Evolutionary conservation across 2,888 invertebrate genomes (phyloP).

Genomic region (Quadroppia sp.): DNA sequence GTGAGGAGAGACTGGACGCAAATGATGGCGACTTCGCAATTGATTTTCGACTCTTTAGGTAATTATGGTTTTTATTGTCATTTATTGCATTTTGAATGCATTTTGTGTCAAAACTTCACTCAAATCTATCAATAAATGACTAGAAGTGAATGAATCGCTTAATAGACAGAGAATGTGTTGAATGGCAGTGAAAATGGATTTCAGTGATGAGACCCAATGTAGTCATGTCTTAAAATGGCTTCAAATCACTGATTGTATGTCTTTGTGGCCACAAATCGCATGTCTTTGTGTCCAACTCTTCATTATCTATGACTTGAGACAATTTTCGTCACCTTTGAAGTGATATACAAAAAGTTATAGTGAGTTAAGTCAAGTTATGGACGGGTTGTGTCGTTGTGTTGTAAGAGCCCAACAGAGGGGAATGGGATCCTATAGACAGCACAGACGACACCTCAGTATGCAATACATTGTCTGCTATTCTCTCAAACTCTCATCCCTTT

Average conservation of each 20-base stretch:
- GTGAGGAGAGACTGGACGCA: background rate
- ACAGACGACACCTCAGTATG: background rate
- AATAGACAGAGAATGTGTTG: background rate
- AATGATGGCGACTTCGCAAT: background rate
- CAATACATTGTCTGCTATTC: background rate
- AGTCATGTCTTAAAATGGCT: background rate
- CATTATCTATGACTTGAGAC: no score
- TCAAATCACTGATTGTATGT: background rate
- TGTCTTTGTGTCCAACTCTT: no score
- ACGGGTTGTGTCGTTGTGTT: background rate
- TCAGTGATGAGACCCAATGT: background rate
- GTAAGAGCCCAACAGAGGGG: background rate
- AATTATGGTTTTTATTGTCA: background rate
- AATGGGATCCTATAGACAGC: background rate
- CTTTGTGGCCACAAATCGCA: background rate
- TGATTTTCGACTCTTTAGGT: constrained; percentile 14
- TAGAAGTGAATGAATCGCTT: background rate
- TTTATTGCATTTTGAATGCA: background rate
- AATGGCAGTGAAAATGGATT: background rate
- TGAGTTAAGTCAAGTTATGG: background rate
- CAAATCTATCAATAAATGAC: background rate
- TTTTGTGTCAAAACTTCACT: background rate
- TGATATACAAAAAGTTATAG: background rate
- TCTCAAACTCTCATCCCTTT: constrained; percentile 7
- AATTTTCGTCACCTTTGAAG: no score